phyloP scores from a whole-genome alignment of 1,140 invertebrate species.

The Platyscapa corneri region DNA sequence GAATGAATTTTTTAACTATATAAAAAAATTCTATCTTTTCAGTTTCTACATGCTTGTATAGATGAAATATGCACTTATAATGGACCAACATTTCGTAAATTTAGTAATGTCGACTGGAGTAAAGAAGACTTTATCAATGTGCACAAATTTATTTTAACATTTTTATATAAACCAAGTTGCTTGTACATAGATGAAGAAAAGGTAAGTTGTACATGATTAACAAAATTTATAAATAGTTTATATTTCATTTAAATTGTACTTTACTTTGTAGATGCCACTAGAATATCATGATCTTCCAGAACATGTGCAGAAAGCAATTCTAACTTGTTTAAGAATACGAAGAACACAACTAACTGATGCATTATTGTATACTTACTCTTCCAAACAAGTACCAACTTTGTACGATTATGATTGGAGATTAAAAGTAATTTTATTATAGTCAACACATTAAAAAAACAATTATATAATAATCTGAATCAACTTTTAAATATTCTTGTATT shows the following conservation, averaged over 20 bases:
- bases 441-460: neutral
- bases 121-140: constrained; percentile 61
- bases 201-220: constrained; percentile 48
- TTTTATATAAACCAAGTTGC: constrained; percentile 61
- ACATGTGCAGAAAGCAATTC: constrained; percentile 59
- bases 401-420: constrained; percentile 69
- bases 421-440: constrained; percentile 58
- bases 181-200: constrained; percentile 64
- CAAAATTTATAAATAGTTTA: neutral
- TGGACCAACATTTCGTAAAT: constrained; percentile 62
- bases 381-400: constrained; percentile 60
- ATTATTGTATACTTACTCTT: constrained; percentile 59
- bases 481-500: constrained; percentile 29
- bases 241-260: neutral
- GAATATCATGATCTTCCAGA: constrained; percentile 64
- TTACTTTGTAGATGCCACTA: constrained; percentile 63
- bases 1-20: constrained; percentile 4
- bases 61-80: constrained; percentile 66
- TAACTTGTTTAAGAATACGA: constrained; percentile 63
- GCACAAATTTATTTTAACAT: constrained; percentile 57
- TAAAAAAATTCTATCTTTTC: constrained; percentile 25
- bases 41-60: constrained; percentile 67
- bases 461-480: constrained; percentile 4
- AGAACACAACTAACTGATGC: constrained; percentile 61
- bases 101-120: constrained; percentile 64